Base-by-base conservation (phyloP, 1,140 invertebrate genomes). In the Epicauta chinensis region DNA sequence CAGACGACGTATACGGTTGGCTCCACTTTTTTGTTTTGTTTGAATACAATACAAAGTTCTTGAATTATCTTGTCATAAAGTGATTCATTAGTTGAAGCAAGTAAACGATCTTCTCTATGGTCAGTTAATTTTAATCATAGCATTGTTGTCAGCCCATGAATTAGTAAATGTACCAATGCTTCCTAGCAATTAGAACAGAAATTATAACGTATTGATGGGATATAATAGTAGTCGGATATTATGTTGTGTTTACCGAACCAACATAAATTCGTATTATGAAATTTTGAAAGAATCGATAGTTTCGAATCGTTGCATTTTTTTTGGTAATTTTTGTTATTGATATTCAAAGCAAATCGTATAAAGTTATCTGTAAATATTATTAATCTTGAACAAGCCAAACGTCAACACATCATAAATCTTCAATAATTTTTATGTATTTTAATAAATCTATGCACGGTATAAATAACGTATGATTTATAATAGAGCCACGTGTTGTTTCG, bases 401-500 rank as follows among this genome's bases (percentile, higher is more conserved):
- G 55, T 57, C 55, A 47, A 49, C 55, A 57, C 42, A 36, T 48
- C 44, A 53, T 46, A 56, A 56, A 56, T 56, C 51, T 42, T 41
- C 12, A 40, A 41, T 53, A 47, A 56, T 49, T 57, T 34, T 50
- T 31, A 36, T 41, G 53, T 57, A 53, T 53, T 53, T 57, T 57
- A 45, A 43, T 39, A 39, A 30, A 45, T 44, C 55, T 57, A 53
- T 23, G 7, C 23, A 7, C 4, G 4, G 23, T 23, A 23, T 57
- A 53, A 53, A 57, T 57, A 57, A 35, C 41, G 38, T 37, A 45
- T 57, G 55, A 57, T 57, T 49, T 45, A 57, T 57, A 35, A 29
- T 36, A 15, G 12, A 3, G 30, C 41, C 55, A 57, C 51, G 54
- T 56, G 54, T 49, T 49, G 17, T 49, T 49, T 49, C 46, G 46